Evolutionary conservation across 2,888 invertebrate genomes (phyloP).

Genomic region (Drosophila gaucha): DNA sequence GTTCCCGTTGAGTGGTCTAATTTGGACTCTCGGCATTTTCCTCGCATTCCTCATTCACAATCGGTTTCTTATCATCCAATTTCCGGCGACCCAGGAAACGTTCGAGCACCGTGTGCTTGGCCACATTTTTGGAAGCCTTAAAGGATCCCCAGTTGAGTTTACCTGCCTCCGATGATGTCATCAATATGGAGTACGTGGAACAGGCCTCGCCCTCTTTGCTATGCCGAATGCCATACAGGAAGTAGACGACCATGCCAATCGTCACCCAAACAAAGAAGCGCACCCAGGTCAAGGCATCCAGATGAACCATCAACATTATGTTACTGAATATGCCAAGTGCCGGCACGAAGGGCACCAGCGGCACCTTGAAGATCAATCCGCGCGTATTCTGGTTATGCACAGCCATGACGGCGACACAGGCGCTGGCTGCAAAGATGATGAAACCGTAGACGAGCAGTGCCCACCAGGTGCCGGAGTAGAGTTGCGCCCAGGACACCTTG

Average conservation of each 20-base stretch:
- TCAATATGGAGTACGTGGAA: constrained; percentile 88
- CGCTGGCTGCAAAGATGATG: constrained; percentile 87
- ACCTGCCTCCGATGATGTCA: constrained; percentile 88
- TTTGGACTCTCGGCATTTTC: constrained; percentile 65
- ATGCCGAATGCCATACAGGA: constrained; percentile 93
- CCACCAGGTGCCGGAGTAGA: constrained; percentile 88
- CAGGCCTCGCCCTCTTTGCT: constrained; percentile 90
- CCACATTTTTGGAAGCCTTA: constrained; percentile 80
- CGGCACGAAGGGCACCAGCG: constrained; percentile 92
- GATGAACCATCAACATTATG: constrained; percentile 92
- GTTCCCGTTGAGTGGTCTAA: constrained; percentile 12
- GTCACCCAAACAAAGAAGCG: constrained; percentile 95
- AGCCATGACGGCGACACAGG: constrained; percentile 90
- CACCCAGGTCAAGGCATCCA: constrained; percentile 92
- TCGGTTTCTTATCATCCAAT: constrained; percentile 80
- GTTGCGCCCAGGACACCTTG: constrained; percentile 87
- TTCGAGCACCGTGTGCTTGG: constrained; percentile 78
- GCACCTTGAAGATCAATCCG: constrained; percentile 91
- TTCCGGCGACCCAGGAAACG: constrained; percentile 82
- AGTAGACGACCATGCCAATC: constrained; percentile 92
- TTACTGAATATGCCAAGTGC: constrained; percentile 92
- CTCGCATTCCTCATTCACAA: constrained; percentile 76
- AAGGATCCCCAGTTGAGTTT: constrained; percentile 87
- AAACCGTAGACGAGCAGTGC: constrained; percentile 88
- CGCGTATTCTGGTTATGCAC: constrained; percentile 91